Conservation (phyloP, 2,113 vertebrate genomes). For the Brachyhypopomus gauderio region DNA sequence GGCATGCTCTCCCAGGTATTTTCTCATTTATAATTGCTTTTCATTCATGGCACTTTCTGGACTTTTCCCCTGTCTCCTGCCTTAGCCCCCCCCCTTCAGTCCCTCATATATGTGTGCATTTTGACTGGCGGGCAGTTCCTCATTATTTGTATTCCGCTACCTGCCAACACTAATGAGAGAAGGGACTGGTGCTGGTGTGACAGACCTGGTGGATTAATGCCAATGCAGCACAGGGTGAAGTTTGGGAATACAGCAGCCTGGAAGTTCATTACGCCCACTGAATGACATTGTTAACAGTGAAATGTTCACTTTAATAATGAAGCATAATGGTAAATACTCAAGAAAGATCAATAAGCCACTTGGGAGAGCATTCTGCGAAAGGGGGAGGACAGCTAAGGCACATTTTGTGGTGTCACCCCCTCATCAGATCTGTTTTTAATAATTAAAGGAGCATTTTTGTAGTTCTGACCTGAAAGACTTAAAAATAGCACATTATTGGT, state of each 20-base stretch:
- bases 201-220: constrained; percentile 77
- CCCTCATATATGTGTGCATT: constrained; percentile 47
- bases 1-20: constrained; percentile 65
- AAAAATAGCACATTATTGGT: too few relatives aligned
- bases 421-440: constrained; percentile 41
- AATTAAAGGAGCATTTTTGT: constrained; percentile 28
- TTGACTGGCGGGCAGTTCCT: constrained; percentile 77
- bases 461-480: neutral
- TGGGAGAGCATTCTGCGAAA: constrained; percentile 63
- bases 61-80: constrained; percentile 16
- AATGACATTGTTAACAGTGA: constrained; percentile 76
- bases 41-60: constrained; percentile 55
- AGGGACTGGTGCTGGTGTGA: constrained; percentile 69
- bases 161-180: constrained; percentile 79
- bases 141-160: constrained; percentile 80
- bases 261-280: constrained; percentile 76
- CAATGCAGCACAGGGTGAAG: constrained; percentile 61
- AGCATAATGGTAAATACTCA: constrained; percentile 71
- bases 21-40: constrained; percentile 71
- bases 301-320: constrained; percentile 69
- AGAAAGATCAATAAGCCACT: constrained; percentile 67
- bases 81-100: neutral
- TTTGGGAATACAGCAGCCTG: constrained; percentile 69
- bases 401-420: constrained; percentile 43
- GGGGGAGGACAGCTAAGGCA: constrained; percentile 59